Evolutionary conservation across 2,113 vertebrate genomes (phyloP), one percentile per base, ranked within the genome.

Genomic region (Rhagologus leucostigma): DNA sequence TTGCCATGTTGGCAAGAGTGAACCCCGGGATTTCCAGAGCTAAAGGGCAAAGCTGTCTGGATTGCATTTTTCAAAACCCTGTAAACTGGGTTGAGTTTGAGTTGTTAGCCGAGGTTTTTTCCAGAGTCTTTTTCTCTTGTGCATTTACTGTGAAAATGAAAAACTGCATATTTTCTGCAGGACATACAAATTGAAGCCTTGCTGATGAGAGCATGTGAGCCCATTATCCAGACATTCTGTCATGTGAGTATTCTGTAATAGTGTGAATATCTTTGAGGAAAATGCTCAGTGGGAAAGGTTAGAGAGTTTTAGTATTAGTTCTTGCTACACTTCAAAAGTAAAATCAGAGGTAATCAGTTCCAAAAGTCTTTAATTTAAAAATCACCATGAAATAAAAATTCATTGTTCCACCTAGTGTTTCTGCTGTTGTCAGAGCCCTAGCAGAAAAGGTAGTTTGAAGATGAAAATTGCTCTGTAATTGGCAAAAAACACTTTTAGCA

Each of bases 151-250:
- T 77, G n/a, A 73, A 32, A 95, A 91, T 75, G 46, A 89, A 76
- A 80, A 84, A 7, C 44, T 65, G 37, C 44, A 5, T 83, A 10
- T 64, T 82, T 95, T 91, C 77, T 93, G 53, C 96, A 99, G 99
- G 99, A 99, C 94, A 99, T 99, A 97, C 99, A 99, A 90, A 99
- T 99, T 7, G 99, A 99, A 96, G 99, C 99, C n/a, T 98, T 99
- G 97, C 97, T 99, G 95, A 99, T 99, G 98, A 98, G 99, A 98
- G 99, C 99, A 0, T 99, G 99, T 80, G 99, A 99, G 53, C 99
- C 99, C 35, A 98, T 99, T 89, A 99, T 99, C 95, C 99, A 99
- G 97, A 98, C 98, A 1, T 99, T 98, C 90, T 99, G 99, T 92
- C 99, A 99, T 3, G 99, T 99, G 97, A 98, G 99, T 99, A 37